Conservation (phyloP, 1,140 invertebrate species). For the Pygmarrhopalites habei region DNA sequence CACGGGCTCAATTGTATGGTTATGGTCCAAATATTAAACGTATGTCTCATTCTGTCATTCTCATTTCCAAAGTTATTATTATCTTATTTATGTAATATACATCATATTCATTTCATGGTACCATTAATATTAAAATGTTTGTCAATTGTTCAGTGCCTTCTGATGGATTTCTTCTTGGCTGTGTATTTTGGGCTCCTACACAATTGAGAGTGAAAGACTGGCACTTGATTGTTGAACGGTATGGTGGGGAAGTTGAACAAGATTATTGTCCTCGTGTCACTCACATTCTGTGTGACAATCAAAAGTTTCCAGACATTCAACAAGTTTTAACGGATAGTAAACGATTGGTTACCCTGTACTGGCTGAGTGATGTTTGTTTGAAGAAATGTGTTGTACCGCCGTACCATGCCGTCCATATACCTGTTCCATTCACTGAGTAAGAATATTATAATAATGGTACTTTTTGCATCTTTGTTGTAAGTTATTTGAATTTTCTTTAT, state of each 20-base stretch:
- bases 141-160: conserved; percentile 69
- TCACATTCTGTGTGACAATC: conserved; percentile 83
- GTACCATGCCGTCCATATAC: conserved; percentile 85
- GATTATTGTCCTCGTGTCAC: conserved; percentile 77
- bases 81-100: too few species aligned
- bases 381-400: conserved; percentile 79
- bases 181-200: conserved; percentile 60
- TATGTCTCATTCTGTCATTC: too few species aligned
- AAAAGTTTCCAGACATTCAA: conserved; percentile 78
- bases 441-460: background rate
- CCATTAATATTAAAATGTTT: too few species aligned
- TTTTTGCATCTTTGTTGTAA: too few species aligned
- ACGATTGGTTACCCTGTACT: conserved; percentile 85
- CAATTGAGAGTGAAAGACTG: conserved; percentile 47
- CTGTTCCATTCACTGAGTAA: conserved; percentile 60
- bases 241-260: conserved; percentile 82
- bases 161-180: conserved; percentile 81
- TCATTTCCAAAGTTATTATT: too few species aligned
- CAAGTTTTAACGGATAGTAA: conserved; percentile 65
- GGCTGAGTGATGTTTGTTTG: conserved; percentile 82
- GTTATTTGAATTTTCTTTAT: too few species aligned
- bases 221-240: conserved; percentile 72
- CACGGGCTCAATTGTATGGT: conserved; percentile 66
- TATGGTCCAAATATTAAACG: conserved; percentile 76
- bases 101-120: too few species aligned